Percentiles rank a stretch among this genome's conserved stretches.
Conservation (phyloP, 2,113 vertebrate species). For the Dasyprocta punctata region DNA sequence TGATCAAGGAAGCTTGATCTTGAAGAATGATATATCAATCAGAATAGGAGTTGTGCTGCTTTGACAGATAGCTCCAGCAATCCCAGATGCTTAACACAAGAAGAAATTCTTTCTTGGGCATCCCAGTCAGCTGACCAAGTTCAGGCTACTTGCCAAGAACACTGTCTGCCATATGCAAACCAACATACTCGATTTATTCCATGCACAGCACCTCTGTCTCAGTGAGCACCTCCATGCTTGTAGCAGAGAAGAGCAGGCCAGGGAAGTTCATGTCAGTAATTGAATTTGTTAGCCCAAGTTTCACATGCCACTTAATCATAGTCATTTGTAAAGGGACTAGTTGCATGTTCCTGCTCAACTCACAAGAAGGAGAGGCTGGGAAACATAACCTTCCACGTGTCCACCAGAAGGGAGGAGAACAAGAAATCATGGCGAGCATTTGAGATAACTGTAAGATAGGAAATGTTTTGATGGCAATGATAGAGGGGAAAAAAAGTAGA, state of each 20-base stretch:
- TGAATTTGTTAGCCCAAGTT: not conserved
- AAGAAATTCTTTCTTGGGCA: not conserved
- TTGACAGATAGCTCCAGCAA: not conserved
- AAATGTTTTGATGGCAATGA: not conserved
- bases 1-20: not conserved
- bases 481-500: not conserved
- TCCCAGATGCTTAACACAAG: not conserved
- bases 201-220: not conserved
- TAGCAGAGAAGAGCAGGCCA: not conserved
- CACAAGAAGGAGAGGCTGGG: not conserved
- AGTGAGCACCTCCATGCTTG: not conserved
- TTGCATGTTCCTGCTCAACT: not conserved
- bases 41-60: constrained; percentile 6
- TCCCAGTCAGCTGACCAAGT: not conserved
- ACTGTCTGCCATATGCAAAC: not conserved
- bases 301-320: not conserved
- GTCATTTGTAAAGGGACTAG: not conserved
- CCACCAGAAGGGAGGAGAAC: not conserved
- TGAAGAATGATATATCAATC: not conserved
- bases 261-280: not conserved
- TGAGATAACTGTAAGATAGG: not conserved
- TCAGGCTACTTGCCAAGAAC: not conserved
- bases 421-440: not conserved
- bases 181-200: not conserved
- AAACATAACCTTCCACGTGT: not conserved